A percentile compares a stretch with the other conserved stretches of the same genome.
Conservation (phyloP, 1,140 invertebrate species). For the Drosophila funebris region DNA sequence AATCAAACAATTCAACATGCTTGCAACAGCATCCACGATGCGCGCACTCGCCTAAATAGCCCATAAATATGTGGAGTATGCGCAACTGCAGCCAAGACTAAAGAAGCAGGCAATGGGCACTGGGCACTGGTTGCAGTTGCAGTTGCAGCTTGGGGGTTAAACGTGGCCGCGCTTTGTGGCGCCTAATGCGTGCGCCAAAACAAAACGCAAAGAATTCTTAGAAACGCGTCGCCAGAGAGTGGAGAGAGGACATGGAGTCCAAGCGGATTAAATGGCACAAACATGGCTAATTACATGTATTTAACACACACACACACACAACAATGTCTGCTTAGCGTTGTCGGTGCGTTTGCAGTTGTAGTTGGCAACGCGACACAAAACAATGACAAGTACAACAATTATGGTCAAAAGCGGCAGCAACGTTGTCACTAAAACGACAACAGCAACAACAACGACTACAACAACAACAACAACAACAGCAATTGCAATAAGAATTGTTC, state of each 20-base stretch:
- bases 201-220: constrained; percentile 78
- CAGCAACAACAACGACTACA: constrained; percentile 39
- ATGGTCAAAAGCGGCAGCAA: constrained; percentile 69
- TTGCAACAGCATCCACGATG: constrained; percentile 60
- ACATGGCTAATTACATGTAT: constrained; percentile 82
- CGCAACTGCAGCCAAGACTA: constrained; percentile 39
- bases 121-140: constrained; percentile 3
- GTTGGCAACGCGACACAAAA: constrained; percentile 65
- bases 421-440: constrained; percentile 53
- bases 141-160: constrained; percentile 67
- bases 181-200: constrained; percentile 80
- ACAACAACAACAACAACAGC: constrained; percentile 3
- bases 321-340: constrained; percentile 16
- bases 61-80: constrained; percentile 82
- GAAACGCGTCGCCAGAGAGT: constrained; percentile 70
- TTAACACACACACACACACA: constrained; percentile 58
- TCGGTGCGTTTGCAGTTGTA: constrained; percentile 40
- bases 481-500: constrained; percentile 36
- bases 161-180: constrained; percentile 73
- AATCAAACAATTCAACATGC: neutral
- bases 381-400: constrained; percentile 75
- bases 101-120: neutral
- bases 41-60: constrained; percentile 74
- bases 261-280: constrained; percentile 79
- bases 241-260: constrained; percentile 44